Evolutionary conservation across 2,797 vertebrate species (phyloP), one percentile per base, ranked within the genome.

Genomic region (Propithecus perrieri): DNA sequence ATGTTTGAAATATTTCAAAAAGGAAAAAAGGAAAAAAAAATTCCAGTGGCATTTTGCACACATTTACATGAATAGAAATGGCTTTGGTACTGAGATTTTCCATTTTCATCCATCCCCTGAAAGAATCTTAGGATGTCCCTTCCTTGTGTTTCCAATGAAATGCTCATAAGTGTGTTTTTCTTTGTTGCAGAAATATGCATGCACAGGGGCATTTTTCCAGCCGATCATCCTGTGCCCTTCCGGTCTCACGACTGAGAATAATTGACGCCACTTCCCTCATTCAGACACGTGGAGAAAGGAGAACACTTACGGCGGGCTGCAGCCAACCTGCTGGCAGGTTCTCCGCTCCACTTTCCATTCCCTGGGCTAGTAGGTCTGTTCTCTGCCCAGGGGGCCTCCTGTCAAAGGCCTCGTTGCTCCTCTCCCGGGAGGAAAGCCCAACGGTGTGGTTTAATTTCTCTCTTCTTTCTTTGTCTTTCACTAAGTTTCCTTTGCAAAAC

Each of bases 1-100:
- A 55, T 53, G 57, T 43, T 83, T 83, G 53, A 87, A 84, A 50
- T 91, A 61, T 85, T 92, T 95, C 75, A 91, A 65, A 87, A 46
- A 4, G 28, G 65, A 61, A 71, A 88, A 86, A 50, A 41, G 48
- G 35, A 75, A 91, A 94, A 72, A 72, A 71, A 94, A 38, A 80
- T 81, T 87, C 78, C 88, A 46, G 18, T 15, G n/a, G 48, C 79
- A 90, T 91, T 91, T 86, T 43, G 46, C 57, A 86, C 80, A 65
- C 33, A 15, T 55, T 96, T 86, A 53, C 26, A 4, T 7, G 53
- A 69, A 17, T 2, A 17, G 71, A 35, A 41, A 65, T 38, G 35
- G 46, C 18, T 14, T 22, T 0, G 33, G 38, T 57, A 28, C 33
- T 50, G 63, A 48, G 90, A 67, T 67, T 95, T 92, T 63, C 30